phyloP scores from a whole-genome alignment of 2,888 invertebrate genomes.

The Parasteatoda lunata region DNA sequence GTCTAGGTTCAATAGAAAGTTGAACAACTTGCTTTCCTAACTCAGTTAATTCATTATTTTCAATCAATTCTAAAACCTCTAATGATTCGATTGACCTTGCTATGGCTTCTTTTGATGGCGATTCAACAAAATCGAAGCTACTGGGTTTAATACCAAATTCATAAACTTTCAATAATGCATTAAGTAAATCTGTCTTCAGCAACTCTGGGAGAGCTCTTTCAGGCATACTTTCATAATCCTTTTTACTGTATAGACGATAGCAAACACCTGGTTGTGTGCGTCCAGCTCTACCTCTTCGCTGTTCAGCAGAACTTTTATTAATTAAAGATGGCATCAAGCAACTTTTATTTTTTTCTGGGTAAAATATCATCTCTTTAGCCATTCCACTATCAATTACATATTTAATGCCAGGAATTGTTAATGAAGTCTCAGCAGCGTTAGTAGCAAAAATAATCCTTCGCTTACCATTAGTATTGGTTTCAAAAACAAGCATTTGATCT shows the following conservation, averaged over 20 bases:
- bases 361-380: slow-evolving; percentile 74
- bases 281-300: slow-evolving; percentile 75
- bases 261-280: slow-evolving; percentile 74
- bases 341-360: slow-evolving; percentile 72
- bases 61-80: slow-evolving; percentile 72
- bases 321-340: slow-evolving; percentile 71
- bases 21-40: slow-evolving; percentile 72
- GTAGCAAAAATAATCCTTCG: slow-evolving; percentile 75
- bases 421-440: slow-evolving; percentile 75
- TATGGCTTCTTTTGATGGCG: slow-evolving; percentile 71
- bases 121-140: slow-evolving; percentile 73
- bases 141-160: slow-evolving; percentile 70
- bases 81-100: slow-evolving; percentile 71
- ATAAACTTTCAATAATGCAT: slow-evolving; percentile 54
- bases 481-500: slow-evolving; percentile 73
- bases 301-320: slow-evolving; percentile 74
- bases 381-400: slow-evolving; percentile 75
- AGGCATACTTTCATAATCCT: slow-evolving; percentile 72
- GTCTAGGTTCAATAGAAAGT: slow-evolving; percentile 73
- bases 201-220: slow-evolving; percentile 73
- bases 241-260: slow-evolving; percentile 73
- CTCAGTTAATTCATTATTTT: slow-evolving; percentile 71
- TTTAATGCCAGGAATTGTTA: slow-evolving; percentile 75
- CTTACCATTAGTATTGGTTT: slow-evolving; percentile 16
- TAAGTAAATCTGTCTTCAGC: slow-evolving; percentile 70